Evolutionary conservation across 2,797 vertebrate species (phyloP).

Genomic region (Myripristis murdjan): DNA sequence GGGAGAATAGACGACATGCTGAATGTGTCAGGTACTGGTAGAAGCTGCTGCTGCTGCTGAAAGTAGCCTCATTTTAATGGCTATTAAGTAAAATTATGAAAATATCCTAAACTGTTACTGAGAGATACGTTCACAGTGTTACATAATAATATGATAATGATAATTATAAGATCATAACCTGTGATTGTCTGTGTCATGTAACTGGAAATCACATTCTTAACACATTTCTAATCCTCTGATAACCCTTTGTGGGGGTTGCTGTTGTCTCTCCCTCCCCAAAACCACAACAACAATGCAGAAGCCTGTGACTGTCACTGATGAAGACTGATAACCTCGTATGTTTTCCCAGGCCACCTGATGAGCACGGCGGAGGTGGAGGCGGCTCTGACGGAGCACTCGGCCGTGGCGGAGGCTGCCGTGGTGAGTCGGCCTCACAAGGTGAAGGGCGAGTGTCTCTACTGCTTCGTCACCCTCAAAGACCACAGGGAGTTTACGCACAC

Average conservation of each 20-base stretch:
- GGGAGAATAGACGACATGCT: slow-evolving; percentile 91
- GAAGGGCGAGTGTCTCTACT: slow-evolving; percentile 89
- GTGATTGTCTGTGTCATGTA: no score
- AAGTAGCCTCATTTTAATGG: neutral
- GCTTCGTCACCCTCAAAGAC: slow-evolving; percentile 87
- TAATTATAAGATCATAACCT: no score
- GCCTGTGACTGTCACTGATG: no score
- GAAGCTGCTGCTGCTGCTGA: neutral
- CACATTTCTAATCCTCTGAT: neutral
- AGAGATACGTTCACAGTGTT: neutral
- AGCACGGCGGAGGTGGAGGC: slow-evolving; percentile 89
- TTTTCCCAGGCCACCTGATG: slow-evolving; percentile 85
- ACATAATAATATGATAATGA: no score
- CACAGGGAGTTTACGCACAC: slow-evolving; percentile 78
- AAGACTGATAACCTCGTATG: neutral
- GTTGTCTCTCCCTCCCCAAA: no score
- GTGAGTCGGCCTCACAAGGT: slow-evolving; percentile 84
- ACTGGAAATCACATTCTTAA: no score
- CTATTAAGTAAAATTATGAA: no score
- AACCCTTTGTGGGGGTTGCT: no score
- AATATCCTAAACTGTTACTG: no score
- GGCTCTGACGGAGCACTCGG: slow-evolving; percentile 79
- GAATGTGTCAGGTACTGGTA: slow-evolving; percentile 86
- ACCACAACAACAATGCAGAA: no score
- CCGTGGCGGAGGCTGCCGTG: slow-evolving; percentile 83